Percentiles rank a stretch among this genome's conserved stretches.
Conservation (phyloP, 2,113 vertebrate species). For the Oryzias woworae region DNA sequence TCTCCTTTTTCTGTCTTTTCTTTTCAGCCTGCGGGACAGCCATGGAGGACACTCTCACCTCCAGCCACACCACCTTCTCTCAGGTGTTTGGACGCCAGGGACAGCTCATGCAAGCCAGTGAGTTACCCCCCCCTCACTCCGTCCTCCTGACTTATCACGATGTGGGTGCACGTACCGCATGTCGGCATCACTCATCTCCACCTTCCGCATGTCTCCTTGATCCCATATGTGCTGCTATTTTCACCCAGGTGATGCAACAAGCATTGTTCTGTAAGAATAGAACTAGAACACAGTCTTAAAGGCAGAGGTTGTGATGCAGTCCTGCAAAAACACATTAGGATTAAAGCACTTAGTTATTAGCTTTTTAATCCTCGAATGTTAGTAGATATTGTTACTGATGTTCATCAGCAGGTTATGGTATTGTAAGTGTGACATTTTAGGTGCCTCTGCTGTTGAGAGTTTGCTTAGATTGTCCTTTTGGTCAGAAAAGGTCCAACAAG, state of each 20-base stretch:
- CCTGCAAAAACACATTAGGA: not conserved
- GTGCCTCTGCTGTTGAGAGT: no score
- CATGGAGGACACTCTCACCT: conserved; percentile 80
- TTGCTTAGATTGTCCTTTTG: no score
- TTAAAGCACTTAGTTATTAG: no score
- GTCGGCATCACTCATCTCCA: conserved; percentile 31
- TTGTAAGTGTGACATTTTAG: no score
- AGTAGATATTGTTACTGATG: no score
- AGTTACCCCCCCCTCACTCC: conserved; percentile 51
- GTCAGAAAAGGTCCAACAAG: no score
- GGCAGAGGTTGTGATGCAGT: not conserved
- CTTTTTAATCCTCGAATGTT: no score
- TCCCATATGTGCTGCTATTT: conserved; percentile 10
- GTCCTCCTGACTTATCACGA: conserved; percentile 8
- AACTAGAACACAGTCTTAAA: not conserved
- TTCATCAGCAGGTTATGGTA: no score
- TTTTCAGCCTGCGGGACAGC: conserved; percentile 40
- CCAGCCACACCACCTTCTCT: conserved; percentile 77
- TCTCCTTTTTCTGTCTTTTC: conserved; percentile 12
- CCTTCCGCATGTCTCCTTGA: conserved; percentile 23
- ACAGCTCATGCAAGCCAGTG: conserved; percentile 82
- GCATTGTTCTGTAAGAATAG: not conserved
- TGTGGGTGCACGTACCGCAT: conserved; percentile 16
- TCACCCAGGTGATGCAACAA: not conserved
- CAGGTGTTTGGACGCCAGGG: conserved; percentile 83